Base-by-base conservation (phyloP, 1,140 invertebrate genomes). In the Drosophila oshimai region DNA sequence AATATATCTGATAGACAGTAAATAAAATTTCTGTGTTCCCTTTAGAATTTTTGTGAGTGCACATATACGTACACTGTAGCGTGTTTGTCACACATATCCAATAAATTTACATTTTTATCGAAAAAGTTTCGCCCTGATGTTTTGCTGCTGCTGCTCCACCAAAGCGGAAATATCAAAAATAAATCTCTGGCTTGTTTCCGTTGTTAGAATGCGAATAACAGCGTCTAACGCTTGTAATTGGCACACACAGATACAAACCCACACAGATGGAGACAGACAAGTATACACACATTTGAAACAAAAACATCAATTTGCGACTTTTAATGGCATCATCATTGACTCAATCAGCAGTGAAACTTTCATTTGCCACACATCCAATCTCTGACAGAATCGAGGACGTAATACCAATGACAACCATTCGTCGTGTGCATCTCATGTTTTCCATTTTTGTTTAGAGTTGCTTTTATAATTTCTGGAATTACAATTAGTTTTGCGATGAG, bases 41-140 rank as follows among this genome's bases (percentile, higher is more conserved):
- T n/a, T n/a, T n/a, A n/a, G n/a, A n/a, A n/a, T n/a, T 46, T 46
- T 46, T 46, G 13, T 9, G 18, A 57, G 53, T 57, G 53, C 22
- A 57, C 41, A 39, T 18, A 41, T 51, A 45, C 41, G 31, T 18
- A 41, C 47, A 45, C 44, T 34, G 39, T 60, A 78, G 70, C 67
- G 78, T 86, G 83, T 86, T 86, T 86, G 81, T 87, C 84, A 81
- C 72, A 81, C 68, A 86, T 70, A 88, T 76, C 61, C 83, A 81
- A 81, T 87, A 87, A 87, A 87, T 87, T 87, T 87, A 87, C 81
- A 87, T 87, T 87, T 87, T 87, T 87, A 87, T 87, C 81, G 81
- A 87, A 87, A 87, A 87, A 87, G 76, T 87, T 86, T 87, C 58
- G 54, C 58, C 44, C 74, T 36, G 39, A 61, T 76, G 60, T 53